phyloP scores from a whole-genome alignment of 2,888 invertebrate genomes.

The Caenorhabditis wallacei region DNA sequence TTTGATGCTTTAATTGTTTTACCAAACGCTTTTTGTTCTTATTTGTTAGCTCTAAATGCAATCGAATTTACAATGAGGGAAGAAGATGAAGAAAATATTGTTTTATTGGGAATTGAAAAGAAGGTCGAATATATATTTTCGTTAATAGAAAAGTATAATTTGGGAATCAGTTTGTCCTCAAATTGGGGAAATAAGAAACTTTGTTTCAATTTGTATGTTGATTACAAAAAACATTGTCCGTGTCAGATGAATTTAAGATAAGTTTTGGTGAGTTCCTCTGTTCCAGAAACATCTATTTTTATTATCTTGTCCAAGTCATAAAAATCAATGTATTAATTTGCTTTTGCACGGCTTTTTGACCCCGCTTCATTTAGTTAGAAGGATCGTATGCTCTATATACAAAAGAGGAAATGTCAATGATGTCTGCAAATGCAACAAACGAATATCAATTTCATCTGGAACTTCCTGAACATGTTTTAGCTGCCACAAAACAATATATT shows the following conservation, averaged over 20 bases:
- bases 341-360: conserved; percentile 45
- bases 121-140: no score
- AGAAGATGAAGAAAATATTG: not conserved
- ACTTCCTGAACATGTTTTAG: conserved; percentile 72
- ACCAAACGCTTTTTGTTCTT: conserved; percentile 34
- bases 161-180: no score
- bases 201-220: no score
- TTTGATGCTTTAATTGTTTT: conserved; percentile 57
- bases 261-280: conserved; percentile 27
- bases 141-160: no score
- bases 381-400: conserved; percentile 60
- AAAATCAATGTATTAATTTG: conserved; percentile 12
- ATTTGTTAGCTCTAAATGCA: conserved; percentile 6
- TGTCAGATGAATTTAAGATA: not conserved
- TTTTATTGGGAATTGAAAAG: not conserved
- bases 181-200: no score
- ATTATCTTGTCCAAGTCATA: not conserved
- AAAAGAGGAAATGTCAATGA: conserved; percentile 63
- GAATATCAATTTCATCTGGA: conserved; percentile 55
- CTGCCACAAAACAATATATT: conserved; percentile 73
- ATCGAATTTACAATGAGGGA: not conserved
- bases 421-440: conserved; percentile 42
- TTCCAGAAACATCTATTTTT: not conserved
- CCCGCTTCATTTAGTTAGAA: conserved; percentile 57
- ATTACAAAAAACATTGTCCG: not conserved